Base-by-base conservation (phyloP, 2,113 vertebrate species). In the Anolis carolinensis region DNA sequence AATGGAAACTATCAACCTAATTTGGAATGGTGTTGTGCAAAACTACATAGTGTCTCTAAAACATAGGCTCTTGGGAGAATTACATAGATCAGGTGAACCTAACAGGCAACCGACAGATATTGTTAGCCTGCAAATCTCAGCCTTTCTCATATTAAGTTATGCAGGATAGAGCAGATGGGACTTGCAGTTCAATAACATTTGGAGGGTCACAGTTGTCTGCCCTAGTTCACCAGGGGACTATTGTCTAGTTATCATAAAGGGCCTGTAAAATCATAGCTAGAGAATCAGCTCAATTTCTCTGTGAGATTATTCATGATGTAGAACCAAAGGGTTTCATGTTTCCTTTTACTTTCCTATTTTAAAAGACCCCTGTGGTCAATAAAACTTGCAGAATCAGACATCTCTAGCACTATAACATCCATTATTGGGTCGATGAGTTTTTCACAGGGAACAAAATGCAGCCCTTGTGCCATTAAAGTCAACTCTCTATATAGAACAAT, bases 371-470 rank as follows among this genome's bases (percentile, higher is more conserved):
- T 85, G 88, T 70, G 87, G 90, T 85, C 79, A 91, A 91, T 73
- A 91, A 83, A 83, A 83, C 4, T 13, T 75, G 83, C 68, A 89
- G 89, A 79, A 87, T 86, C 91, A 92, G 87, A 78, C 88, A 71
- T 87, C 86, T 90, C 89, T 87, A 93, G 84, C 86, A 86, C 70
- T 93, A 89, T 91, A 89, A 91, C 86, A 50, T 81, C 10, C 82
- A 83, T 90, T 92, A 91, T 89, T 87, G 72, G 25, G 84, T 84
- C 87, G 92, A 87, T 70, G 89, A 88, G 86, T 93, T 94, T 93
- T 88, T 92, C 83, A 83, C 0, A 1, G 84, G 84, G 85, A 87
- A 52, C 80, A 90, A 91, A 89, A 93, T 86, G 84, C 36, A 90
- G 89, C 86, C 83, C 85, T 62, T 81, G 78, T 82, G 63, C 86